phyloP scores from a whole-genome alignment of 2,113 vertebrate species.

The Siniperca knerii region DNA sequence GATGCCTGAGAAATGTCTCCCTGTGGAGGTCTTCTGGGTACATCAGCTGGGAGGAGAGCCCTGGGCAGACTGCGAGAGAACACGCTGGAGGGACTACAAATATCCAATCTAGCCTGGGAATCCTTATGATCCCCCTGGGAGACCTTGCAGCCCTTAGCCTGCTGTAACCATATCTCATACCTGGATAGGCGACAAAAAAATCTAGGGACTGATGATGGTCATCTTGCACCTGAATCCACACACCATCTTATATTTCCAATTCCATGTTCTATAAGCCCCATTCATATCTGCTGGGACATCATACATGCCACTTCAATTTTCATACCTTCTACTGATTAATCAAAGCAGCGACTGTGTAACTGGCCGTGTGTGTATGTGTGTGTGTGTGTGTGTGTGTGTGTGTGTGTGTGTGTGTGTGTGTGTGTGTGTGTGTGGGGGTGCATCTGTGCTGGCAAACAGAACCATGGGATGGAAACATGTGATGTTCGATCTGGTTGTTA shows the following conservation, averaged over 20 bases:
- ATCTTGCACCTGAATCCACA: not conserved
- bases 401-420: slow-evolving; percentile 14
- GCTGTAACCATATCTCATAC: too few species aligned
- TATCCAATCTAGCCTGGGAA: not conserved
- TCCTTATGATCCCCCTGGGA: not conserved
- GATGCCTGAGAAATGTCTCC: not conserved
- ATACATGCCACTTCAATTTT: not conserved
- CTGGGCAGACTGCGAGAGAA: not conserved
- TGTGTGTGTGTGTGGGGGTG: slow-evolving; percentile 11
- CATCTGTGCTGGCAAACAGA: slow-evolving; percentile 31
- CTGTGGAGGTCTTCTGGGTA: not conserved
- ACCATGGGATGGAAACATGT: slow-evolving; percentile 72
- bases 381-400: slow-evolving; percentile 13
- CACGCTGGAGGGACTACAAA: not conserved
- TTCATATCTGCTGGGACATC: not conserved
- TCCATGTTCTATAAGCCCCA: not conserved
- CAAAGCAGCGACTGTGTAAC: slow-evolving; percentile 11
- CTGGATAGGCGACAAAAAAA: not conserved
- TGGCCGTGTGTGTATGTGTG: slow-evolving; percentile 2
- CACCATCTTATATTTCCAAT: slow-evolving; percentile 1
- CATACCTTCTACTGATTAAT: slow-evolving; percentile 25
- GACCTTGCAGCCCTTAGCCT: too few species aligned
- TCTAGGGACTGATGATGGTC: not conserved
- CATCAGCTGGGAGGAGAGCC: not conserved
- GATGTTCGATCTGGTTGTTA: slow-evolving; percentile 60